Evolutionary conservation across 2,888 invertebrate genomes (phyloP), one percentile per base, ranked within the genome.

Genomic region (Lamellibrachia columna): DNA sequence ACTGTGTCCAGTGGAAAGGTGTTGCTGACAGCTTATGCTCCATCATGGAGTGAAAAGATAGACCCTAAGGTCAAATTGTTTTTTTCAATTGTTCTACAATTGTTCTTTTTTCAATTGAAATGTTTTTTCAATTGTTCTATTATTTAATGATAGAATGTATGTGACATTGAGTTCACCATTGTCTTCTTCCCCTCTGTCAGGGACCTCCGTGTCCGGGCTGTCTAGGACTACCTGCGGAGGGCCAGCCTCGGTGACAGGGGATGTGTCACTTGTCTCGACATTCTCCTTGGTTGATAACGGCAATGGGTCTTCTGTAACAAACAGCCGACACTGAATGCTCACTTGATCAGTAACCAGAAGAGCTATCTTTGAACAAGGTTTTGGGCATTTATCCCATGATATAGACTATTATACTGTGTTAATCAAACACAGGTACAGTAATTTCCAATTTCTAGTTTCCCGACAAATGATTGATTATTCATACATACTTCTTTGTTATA

Each of bases 401-500:
- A 58, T 7, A 11, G 8, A 58, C 15, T 58, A 11, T 15, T 60
- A 40, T 40, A 40, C 40, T 40, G 40, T 40, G 40, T 40, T 40
- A 40, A 40, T 40, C 40, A 92, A 53, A 90, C 28, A 22, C 58
- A 58, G 90, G 28, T 7, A 53, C 9, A 92, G 15, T 3, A 40
- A 53, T 58, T 9, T 22, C 90, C 52, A 97, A 94, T 40, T 40
- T 40, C 40, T 40, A 40, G 40, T 40, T 40, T 40, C 40, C 40
- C 40, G 40, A 40, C 40, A 40, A 40, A 40, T 40, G 40, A 40
- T 1, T 40, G 40, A 40, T 40, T 40, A 40, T 40, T 40, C 40
- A 40, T 40, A 40, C 40, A 40, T 40, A 0, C 40, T 40, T 40
- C 40, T 40, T 40, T 40, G 40, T 40, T 40, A 40, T 40, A 40